These are phyloP conservation scores for Panagrolaimus sp. DNA, from an alignment of 1,140 invertebrate species.

Conservation along the genomic window DNA sequence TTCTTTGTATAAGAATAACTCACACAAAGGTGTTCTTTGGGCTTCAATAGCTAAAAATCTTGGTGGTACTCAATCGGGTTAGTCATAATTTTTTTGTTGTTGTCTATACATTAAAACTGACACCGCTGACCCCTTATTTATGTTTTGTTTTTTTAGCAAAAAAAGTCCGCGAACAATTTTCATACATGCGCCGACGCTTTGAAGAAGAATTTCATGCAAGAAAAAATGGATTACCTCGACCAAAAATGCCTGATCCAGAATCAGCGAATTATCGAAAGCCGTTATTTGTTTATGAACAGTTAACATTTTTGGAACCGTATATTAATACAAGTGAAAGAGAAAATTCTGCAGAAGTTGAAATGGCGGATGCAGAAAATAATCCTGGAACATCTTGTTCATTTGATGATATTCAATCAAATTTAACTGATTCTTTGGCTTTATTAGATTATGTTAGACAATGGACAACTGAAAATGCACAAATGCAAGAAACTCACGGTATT, in stretches of 20 bases:
- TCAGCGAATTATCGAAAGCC: constrained; percentile 26
- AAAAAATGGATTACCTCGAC: constrained; percentile 16
- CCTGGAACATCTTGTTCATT: background rate
- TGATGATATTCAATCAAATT: background rate
- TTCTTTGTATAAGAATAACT: constrained; percentile 28
- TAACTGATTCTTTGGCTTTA: too few relatives aligned
- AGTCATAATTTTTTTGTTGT: background rate
- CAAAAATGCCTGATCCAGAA: constrained; percentile 13
- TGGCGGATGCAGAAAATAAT: background rate
- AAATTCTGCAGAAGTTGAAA: background rate
- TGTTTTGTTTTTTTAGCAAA: constrained; percentile 18
- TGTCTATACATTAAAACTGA: background rate
- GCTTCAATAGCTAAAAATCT: constrained; percentile 24
- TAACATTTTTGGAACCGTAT: constrained; percentile 26
- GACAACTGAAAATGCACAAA: too few relatives aligned
- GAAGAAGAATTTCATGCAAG: constrained; percentile 25
- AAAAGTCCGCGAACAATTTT: constrained; percentile 30
- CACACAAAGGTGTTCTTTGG: constrained; percentile 29
- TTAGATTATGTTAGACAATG: too few relatives aligned
- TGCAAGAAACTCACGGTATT: too few relatives aligned
- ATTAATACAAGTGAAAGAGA: constrained; percentile 9
- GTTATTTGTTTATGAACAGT: constrained; percentile 25
- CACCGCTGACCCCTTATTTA: background rate
- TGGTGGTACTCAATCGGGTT: constrained; percentile 18
- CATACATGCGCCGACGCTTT: constrained; percentile 26